Evolutionary conservation across 2,113 vertebrate genomes (phyloP).

Genomic region (Tragelaphus imberbis): DNA sequence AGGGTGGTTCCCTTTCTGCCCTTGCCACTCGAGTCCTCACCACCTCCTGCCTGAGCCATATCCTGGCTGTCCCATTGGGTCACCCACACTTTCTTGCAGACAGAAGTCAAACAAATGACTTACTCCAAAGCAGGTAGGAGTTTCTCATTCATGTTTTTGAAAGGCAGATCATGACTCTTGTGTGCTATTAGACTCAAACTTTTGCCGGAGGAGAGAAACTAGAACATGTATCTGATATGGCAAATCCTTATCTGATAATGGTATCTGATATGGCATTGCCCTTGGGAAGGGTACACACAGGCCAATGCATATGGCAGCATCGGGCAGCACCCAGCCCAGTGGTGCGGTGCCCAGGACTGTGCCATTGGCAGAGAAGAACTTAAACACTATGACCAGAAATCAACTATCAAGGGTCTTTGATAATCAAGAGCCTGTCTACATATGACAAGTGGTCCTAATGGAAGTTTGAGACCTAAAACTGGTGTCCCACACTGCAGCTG

Average conservation of each 20-base stretch:
- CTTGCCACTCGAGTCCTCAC: background rate
- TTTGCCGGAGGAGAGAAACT: background rate
- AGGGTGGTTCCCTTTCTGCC: background rate
- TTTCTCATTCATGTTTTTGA: background rate
- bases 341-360: background rate
- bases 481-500: background rate
- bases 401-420: background rate
- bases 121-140: background rate
- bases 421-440: background rate
- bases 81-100: background rate
- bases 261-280: background rate
- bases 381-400: background rate
- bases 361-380: background rate
- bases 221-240: background rate
- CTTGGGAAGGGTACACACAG: background rate
- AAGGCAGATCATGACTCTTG: background rate
- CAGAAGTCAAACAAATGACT: background rate
- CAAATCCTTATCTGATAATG: background rate
- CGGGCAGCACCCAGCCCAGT: background rate
- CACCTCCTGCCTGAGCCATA: background rate
- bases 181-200: background rate
- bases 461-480: background rate
- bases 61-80: background rate
- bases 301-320: fast-evolving
- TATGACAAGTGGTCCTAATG: background rate